A percentile compares a stretch with the other conserved stretches of the same genome.
Conservation (phyloP, 1,140 invertebrate genomes). For the Oedothorax gibbosus region DNA sequence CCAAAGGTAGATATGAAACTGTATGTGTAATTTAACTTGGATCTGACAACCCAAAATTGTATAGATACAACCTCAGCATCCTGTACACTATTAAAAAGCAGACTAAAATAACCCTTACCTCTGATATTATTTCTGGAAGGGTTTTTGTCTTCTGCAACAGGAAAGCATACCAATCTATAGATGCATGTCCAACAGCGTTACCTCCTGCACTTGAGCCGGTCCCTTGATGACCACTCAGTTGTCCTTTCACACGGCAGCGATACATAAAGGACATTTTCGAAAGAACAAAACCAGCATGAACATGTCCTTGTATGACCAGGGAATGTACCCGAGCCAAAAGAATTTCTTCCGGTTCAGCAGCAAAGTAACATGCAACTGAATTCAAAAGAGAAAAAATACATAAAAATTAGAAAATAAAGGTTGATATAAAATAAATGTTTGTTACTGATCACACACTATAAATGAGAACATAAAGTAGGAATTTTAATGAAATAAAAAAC, state of each 20-base stretch:
- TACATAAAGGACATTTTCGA: slow-evolving; percentile 38
- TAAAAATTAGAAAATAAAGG: neutral
- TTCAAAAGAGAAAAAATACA: neutral
- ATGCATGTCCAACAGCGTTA: slow-evolving; percentile 2
- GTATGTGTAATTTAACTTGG: too few species aligned
- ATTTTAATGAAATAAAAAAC: neutral
- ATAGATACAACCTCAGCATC: too few species aligned
- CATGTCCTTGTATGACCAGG: neutral
- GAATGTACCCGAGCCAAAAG: slow-evolving; percentile 48
- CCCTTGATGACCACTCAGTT: neutral
- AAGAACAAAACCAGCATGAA: neutral
- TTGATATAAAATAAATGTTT: neutral
- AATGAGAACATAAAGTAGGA: neutral
- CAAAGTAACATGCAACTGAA: slow-evolving; percentile 43
- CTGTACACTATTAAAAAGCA: slow-evolving; percentile 12
- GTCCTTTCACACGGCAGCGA: slow-evolving; percentile 14
- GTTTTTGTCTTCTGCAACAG: neutral
- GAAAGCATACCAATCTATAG: slow-evolving; percentile 40
- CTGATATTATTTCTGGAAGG: slow-evolving; percentile 2
- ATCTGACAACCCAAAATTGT: too few species aligned
- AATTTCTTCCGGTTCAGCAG: slow-evolving; percentile 36
- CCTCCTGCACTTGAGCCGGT: neutral
- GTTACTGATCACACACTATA: too few species aligned
- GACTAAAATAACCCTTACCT: slow-evolving; percentile 14
- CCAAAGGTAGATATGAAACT: too few species aligned